Conservation (phyloP, 1,140 invertebrate species). For the Agrilus planipennis region DNA sequence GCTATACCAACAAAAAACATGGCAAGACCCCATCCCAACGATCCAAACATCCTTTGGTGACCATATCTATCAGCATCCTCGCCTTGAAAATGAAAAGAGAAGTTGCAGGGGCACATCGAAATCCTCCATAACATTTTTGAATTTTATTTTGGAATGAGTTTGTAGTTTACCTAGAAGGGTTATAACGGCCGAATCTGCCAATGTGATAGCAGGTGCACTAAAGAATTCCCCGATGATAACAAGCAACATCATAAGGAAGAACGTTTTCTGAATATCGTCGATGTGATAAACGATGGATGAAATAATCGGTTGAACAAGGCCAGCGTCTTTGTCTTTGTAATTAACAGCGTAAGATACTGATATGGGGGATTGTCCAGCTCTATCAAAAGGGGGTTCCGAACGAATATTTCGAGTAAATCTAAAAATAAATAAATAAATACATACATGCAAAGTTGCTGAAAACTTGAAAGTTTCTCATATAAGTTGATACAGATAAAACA, state of each 20-base stretch:
- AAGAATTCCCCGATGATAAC: constrained; percentile 97
- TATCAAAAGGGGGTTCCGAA: constrained; percentile 25
- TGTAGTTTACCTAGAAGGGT: no score
- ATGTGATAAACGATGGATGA: constrained; percentile 81
- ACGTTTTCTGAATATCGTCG: constrained; percentile 89
- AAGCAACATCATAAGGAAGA: constrained; percentile 84
- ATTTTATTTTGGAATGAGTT: no score
- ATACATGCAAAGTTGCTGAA: no score
- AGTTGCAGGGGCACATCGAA: no score
- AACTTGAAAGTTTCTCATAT: no score
- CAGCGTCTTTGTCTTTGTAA: constrained; percentile 63
- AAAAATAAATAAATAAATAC: no score
- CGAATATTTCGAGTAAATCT: constrained; percentile 18
- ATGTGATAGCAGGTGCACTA: constrained; percentile 88
- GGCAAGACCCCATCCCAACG: constrained; percentile 86
- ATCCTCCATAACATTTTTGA: no score
- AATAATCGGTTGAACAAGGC: constrained; percentile 83
- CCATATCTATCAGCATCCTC: constrained; percentile 92
- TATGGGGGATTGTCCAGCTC: constrained; percentile 60
- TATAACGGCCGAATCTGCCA: constrained; percentile 92
- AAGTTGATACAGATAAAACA: no score
- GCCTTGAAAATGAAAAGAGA: no score
- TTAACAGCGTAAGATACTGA: constrained; percentile 69
- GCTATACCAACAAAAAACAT: constrained; percentile 99
- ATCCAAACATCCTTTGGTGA: constrained; percentile 96